These are phyloP conservation scores for Aethes cnicana DNA, from an alignment of 2,888 invertebrate species.

Conservation along the genomic window DNA sequence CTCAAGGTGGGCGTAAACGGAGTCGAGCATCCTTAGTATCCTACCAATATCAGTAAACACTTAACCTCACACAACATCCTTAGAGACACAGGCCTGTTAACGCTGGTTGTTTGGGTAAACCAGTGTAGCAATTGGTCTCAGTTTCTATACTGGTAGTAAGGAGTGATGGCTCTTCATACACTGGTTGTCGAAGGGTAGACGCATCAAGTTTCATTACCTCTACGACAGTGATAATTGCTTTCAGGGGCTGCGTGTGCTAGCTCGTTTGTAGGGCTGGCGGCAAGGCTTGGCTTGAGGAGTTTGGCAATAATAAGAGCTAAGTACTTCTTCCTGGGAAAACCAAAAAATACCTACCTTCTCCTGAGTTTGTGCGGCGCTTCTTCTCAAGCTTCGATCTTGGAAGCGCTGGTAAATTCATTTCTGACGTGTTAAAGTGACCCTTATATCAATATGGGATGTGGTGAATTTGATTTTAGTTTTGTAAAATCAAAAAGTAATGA, in stretches of 20 bases:
- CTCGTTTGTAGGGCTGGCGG: slow-evolving; percentile 45
- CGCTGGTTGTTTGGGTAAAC: not conserved
- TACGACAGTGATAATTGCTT: slow-evolving; percentile 57
- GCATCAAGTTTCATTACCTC: slow-evolving; percentile 40
- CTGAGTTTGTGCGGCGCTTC: too few relatives aligned
- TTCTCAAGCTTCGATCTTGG: too few relatives aligned
- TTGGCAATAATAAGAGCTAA: too few relatives aligned
- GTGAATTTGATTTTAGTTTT: too few relatives aligned
- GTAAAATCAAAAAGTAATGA: too few relatives aligned
- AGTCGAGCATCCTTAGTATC: slow-evolving; percentile 2
- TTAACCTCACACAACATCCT: not conserved
- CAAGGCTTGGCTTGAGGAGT: not conserved
- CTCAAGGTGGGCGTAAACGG: slow-evolving; percentile 26
- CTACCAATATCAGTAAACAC: slow-evolving; percentile 4
- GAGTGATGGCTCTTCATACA: not conserved
- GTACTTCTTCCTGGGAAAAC: too few relatives aligned
- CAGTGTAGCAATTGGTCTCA: slow-evolving; percentile 4
- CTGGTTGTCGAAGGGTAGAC: slow-evolving; percentile 25
- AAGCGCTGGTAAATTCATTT: too few relatives aligned
- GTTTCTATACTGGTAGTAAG: not conserved
- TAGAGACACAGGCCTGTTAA: not conserved
- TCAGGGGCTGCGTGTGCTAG: slow-evolving; percentile 46
- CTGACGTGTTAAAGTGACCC: too few relatives aligned
- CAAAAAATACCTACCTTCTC: too few relatives aligned
- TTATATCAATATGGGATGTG: too few relatives aligned